Evolutionary conservation across 2,888 invertebrate genomes (phyloP), one percentile per base, ranked within the genome.

Genomic region (Agelastica alni): DNA sequence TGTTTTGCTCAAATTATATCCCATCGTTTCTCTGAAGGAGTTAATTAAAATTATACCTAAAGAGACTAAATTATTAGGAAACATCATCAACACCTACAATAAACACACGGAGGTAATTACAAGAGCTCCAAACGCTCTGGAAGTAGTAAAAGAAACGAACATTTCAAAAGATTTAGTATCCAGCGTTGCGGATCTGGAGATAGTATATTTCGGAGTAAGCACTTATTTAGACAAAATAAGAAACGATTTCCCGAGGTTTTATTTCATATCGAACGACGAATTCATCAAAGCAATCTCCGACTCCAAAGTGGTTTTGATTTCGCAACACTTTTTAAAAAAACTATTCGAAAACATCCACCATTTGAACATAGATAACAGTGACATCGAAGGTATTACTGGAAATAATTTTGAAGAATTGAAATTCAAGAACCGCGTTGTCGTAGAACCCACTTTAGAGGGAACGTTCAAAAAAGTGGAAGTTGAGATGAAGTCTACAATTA

Each of bases 191-290:
- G 77, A 86, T 44, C 77, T 92, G 63, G 91, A 92, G 62, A 85
- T 83, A 74, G 87, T 92, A 42, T 88, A 88, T 70, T 85, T 87
- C 53, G 91, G 91, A 3, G 85, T 93, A 0, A 84, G 86, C 65
- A 83, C 83, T 66, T 93, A 92, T 73, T 78, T 93, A 60, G 90
- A 92, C 76, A 87, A 85, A 74, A 89, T 91, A 74, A 78, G 91
- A 63, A 75, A 89, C 4, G 87, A 81, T 73, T 92, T 91, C 71
- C 87, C 91, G 26, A 82, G 93, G 71, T 91, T 93, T 70, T 93
- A 91, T 79, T 93, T 93, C 70, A 78, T 94, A 46, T 91, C 92
- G 2, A 91, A 93, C 72, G 89, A 91, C 67, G 93, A 93, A 76
- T 84, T 93, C 81, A 79, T 93, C 61, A 89, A 91, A 75, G 89